phyloP scores from a whole-genome alignment of 2,888 invertebrate genomes.

The Phengaris arion region DNA sequence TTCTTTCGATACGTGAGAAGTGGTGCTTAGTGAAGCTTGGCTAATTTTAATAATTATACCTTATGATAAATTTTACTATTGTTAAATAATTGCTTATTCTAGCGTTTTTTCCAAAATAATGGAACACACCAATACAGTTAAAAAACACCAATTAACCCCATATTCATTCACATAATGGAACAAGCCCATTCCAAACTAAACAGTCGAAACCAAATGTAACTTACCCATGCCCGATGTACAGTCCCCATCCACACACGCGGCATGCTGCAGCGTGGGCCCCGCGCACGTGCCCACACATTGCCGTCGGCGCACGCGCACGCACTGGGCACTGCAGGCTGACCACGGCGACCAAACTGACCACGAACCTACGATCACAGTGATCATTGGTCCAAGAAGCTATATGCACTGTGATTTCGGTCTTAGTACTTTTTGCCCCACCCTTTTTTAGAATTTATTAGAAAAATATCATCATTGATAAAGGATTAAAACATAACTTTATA shows the following conservation, averaged over 20 bases:
- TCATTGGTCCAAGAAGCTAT: no score
- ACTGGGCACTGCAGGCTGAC: constrained; percentile 66
- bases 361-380: constrained; percentile 48
- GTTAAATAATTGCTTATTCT: background rate
- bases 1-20: constrained; percentile 2
- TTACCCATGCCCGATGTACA: constrained; percentile 59
- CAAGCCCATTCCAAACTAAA: background rate
- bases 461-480: no score
- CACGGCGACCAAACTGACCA: constrained; percentile 67
- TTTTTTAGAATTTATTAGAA: no score
- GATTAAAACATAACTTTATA: no score
- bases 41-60: background rate
- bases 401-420: no score
- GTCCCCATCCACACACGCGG: constrained; percentile 65
- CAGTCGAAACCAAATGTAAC: constrained; percentile 35
- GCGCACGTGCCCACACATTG: constrained; percentile 60
- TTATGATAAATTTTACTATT: background rate
- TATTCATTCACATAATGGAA: no score
- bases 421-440: no score
- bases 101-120: background rate
- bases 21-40: background rate
- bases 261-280: constrained; percentile 64
- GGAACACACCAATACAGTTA: no score
- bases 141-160: no score
- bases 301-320: constrained; percentile 58